phyloP scores from a whole-genome alignment of 2,797 vertebrate species.

The Chloroceryle amazona region DNA sequence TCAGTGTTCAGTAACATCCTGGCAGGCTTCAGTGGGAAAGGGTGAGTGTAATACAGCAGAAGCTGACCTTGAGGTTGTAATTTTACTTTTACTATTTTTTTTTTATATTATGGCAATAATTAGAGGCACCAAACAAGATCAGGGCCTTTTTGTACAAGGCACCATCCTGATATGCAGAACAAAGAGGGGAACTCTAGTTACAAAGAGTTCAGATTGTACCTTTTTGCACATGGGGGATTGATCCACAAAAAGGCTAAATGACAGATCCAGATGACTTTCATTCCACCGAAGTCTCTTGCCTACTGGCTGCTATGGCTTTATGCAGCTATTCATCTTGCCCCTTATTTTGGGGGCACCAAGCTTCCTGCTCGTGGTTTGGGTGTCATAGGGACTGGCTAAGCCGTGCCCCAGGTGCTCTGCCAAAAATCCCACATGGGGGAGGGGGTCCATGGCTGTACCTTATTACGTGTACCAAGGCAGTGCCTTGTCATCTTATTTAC shows the following conservation, averaged over 20 bases:
- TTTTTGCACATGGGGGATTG: neutral
- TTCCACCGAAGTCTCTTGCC: neutral
- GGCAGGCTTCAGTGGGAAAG: constrained; percentile 12
- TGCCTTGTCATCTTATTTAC: neutral
- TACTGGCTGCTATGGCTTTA: neutral
- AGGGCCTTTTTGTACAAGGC: neutral
- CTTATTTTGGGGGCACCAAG: neutral
- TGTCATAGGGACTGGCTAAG: neutral
- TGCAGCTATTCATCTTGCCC: neutral
- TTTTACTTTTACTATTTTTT: neutral
- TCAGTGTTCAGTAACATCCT: constrained; percentile 17
- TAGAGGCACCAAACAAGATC: neutral
- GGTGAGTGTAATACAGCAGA: neutral
- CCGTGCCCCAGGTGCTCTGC: neutral
- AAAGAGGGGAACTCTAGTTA: neutral
- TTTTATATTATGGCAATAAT: neutral
- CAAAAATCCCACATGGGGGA: accelerated
- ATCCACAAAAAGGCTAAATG: neutral
- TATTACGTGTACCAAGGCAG: accelerated
- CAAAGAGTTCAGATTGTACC: neutral
- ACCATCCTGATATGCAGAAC: neutral
- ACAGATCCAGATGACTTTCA: constrained; percentile 21
- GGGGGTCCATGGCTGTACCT: neutral
- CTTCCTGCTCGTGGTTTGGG: neutral
- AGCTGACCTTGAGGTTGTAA: constrained; percentile 20